These are phyloP conservation scores for Trochalopteron elliotii DNA, from an alignment of 2,113 vertebrate species.

Conservation along the genomic window DNA sequence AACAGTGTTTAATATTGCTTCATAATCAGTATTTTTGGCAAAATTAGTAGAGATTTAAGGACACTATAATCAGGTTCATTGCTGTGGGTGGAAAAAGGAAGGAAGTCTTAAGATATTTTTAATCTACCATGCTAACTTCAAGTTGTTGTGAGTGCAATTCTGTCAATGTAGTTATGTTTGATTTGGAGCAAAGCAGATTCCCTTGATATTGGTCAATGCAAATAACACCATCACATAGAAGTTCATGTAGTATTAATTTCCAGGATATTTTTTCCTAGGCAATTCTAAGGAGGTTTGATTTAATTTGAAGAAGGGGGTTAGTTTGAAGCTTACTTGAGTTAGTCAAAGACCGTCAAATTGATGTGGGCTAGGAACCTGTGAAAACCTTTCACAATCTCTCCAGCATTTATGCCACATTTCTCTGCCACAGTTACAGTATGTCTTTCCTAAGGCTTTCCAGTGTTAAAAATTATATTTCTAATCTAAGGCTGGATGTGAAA, in stretches of 20 bases:
- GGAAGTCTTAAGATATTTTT: constrained; percentile 24
- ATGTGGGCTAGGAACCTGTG: not conserved
- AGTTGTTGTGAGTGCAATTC: not conserved
- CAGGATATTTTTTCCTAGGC: not conserved
- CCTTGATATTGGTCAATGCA: not conserved
- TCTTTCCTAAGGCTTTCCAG: not conserved
- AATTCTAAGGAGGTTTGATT: not conserved
- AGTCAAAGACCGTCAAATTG: not conserved
- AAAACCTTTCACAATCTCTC: not conserved
- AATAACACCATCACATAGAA: not conserved
- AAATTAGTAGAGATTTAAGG: not conserved
- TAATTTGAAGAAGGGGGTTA: not conserved
- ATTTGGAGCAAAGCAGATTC: not conserved
- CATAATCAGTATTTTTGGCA: not conserved
- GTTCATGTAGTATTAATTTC: not conserved
- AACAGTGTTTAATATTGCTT: not conserved
- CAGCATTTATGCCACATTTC: not conserved
- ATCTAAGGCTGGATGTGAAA: not conserved
- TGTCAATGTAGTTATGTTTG: not conserved
- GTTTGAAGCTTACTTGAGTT: not conserved
- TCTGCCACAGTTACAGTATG: not conserved
- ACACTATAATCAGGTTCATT: not conserved
- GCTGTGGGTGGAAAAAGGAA: not conserved
- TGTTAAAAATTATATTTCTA: not conserved
- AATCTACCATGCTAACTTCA: not conserved